Conservation (phyloP, 2,113 vertebrate genomes). For the Syngnathus floridae region DNA sequence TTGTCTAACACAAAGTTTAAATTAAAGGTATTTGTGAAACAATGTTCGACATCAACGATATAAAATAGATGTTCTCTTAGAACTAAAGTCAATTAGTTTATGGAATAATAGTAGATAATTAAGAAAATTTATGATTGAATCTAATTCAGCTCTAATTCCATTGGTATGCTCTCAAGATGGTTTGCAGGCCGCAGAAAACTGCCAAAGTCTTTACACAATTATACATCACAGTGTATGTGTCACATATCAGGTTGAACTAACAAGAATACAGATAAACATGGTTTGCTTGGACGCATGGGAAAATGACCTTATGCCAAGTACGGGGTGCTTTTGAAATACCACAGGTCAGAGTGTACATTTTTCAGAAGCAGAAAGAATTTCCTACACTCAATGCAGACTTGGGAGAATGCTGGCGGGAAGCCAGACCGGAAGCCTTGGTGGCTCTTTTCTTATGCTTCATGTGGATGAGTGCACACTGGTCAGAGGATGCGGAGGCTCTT, state of each 20-base stretch:
- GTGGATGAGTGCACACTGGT: background rate
- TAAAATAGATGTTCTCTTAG: background rate
- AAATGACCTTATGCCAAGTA: conserved; percentile 17
- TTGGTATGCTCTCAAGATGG: background rate
- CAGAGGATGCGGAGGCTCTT: background rate
- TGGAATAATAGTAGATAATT: background rate
- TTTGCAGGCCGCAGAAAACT: background rate
- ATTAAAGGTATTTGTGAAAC: too few species aligned
- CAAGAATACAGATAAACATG: too few species aligned
- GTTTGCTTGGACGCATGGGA: conserved; percentile 49
- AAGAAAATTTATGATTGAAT: background rate
- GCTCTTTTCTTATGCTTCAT: background rate
- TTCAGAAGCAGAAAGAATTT: conserved; percentile 50
- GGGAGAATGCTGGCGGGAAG: conserved; percentile 18
- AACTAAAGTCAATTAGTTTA: background rate
- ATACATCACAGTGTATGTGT: background rate
- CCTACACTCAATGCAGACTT: conserved; percentile 21
- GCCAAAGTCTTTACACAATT: background rate
- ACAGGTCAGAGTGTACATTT: conserved; percentile 45
- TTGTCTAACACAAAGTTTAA: too few species aligned
- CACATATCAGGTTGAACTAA: too few species aligned
- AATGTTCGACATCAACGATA: too few species aligned
- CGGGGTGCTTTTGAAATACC: conserved; percentile 21
- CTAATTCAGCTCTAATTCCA: background rate
- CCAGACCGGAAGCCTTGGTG: conserved; percentile 6